Evolutionary conservation across 1,140 invertebrate species (phyloP).

Genomic region (Latrodectus geometricus): DNA sequence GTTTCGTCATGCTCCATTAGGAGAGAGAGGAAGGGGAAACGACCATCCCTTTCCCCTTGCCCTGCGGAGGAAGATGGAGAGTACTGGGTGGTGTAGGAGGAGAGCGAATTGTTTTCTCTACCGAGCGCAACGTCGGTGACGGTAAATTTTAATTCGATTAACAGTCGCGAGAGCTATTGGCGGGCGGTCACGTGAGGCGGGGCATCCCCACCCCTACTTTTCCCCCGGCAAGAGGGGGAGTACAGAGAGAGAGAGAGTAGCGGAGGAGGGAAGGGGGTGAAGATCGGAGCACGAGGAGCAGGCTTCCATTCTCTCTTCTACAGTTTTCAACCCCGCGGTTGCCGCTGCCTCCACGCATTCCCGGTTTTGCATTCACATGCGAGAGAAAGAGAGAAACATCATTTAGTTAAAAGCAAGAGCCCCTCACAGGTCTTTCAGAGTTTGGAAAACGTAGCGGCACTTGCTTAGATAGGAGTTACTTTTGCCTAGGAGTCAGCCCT

Average conservation of each 20-base stretch:
- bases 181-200: constrained; percentile 59
- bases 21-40: neutral
- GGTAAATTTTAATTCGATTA: constrained; percentile 63
- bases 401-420: constrained; percentile 57
- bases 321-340: constrained; percentile 50
- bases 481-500: no score
- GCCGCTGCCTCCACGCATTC: constrained; percentile 17
- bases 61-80: neutral
- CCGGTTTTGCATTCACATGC: neutral
- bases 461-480: neutral
- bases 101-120: constrained; percentile 51
- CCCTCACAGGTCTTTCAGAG: constrained; percentile 27
- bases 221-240: neutral
- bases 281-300: constrained; percentile 51
- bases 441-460: neutral
- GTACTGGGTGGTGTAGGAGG: neutral
- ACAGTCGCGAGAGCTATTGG: constrained; percentile 60
- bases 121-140: constrained; percentile 52
- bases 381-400: constrained; percentile 27
- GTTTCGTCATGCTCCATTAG: constrained; percentile 59
- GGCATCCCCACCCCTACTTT: constrained; percentile 5
- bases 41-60: neutral
- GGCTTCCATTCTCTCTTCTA: constrained; percentile 58
- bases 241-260: neutral
- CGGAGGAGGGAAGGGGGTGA: neutral